phyloP scores from a whole-genome alignment of 2,113 vertebrate species.

The Panthera tigris region DNA sequence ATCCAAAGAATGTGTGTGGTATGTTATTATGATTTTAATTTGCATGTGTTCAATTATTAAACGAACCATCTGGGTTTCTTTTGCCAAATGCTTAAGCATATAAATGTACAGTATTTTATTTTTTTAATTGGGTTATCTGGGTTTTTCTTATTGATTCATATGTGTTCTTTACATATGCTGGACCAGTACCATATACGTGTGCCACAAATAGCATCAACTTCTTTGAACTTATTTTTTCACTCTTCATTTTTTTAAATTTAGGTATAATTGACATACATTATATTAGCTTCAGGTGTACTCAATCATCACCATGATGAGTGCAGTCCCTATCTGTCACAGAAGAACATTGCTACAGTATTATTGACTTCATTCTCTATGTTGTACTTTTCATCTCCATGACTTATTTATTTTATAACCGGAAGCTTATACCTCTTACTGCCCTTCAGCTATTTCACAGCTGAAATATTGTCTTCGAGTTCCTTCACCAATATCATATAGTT shows the following conservation, averaged over 20 bases:
- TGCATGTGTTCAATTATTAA: constrained; percentile 18
- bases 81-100: not conserved
- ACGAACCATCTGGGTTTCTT: not conserved
- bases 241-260: not conserved
- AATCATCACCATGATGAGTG: not conserved
- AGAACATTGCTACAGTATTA: not conserved
- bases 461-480: not conserved
- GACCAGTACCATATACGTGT: not conserved
- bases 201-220: not conserved
- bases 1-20: not conserved
- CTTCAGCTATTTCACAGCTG: not conserved
- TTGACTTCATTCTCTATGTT: not conserved
- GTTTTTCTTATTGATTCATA: not conserved
- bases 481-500: not conserved
- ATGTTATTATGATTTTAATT: not conserved
- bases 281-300: not conserved
- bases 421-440: not conserved
- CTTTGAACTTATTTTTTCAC: not conserved
- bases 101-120: not conserved
- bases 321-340: not conserved
- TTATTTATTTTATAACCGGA: not conserved
- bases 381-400: not conserved
- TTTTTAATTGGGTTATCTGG: not conserved
- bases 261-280: not conserved
- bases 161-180: not conserved